phyloP scores from a whole-genome alignment of 2,888 invertebrate genomes.

The Orchesella flavescens region DNA sequence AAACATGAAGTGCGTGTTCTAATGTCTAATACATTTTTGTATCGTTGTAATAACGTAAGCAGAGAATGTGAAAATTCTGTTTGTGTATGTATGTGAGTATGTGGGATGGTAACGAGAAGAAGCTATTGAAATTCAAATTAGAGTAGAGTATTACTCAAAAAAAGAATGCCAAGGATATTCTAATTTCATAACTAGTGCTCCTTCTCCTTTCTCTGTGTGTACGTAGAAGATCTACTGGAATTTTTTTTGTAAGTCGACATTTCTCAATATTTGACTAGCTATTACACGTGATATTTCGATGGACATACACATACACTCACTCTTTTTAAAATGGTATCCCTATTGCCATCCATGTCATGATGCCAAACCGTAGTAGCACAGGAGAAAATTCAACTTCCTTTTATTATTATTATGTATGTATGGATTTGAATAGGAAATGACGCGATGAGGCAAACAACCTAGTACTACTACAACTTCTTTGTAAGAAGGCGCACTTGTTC shows the following conservation, averaged over 20 bases:
- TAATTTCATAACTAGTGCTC: conserved; percentile 38
- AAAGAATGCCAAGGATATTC: conserved; percentile 10
- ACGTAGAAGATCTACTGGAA: neutral
- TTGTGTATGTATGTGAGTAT: neutral
- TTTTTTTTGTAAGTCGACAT: conserved; percentile 4
- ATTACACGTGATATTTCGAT: neutral
- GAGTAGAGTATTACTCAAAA: conserved; percentile 3
- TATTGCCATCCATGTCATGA: too few species aligned
- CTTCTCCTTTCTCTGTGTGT: neutral
- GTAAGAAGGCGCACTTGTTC: neutral
- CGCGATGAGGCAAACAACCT: conserved; percentile 12
- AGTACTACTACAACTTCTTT: neutral
- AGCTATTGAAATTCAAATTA: conserved; percentile 55
- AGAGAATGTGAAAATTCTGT: neutral
- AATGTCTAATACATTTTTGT: too few species aligned
- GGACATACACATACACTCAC: neutral
- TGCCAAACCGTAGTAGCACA: neutral
- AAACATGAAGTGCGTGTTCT: too few species aligned
- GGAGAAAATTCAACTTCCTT: conserved; percentile 14
- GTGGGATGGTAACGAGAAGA: conserved; percentile 17
- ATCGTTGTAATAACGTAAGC: neutral
- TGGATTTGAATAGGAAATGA: conserved; percentile 22
- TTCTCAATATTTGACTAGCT: conserved; percentile 54
- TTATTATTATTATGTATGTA: neutral
- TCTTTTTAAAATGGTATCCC: neutral